Percentiles rank a stretch among this genome's conserved stretches.
These are phyloP conservation scores for Hydriomena furcata DNA, from an alignment of 2,888 invertebrate species.

Conservation along the genomic window DNA sequence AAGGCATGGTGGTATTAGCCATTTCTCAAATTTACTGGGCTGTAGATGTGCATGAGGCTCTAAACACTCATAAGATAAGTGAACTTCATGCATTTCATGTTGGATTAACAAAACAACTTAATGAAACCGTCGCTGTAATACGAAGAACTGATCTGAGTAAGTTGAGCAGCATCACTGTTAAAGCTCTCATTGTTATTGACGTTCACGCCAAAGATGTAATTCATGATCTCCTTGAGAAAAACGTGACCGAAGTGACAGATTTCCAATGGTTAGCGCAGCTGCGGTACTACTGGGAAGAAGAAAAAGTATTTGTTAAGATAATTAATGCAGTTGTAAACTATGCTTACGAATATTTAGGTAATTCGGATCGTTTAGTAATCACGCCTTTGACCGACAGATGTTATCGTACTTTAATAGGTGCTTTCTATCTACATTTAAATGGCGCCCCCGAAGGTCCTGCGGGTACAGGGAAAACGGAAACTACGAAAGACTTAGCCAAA, in stretches of 20 bases:
- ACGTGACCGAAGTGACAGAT: slow-evolving; percentile 88
- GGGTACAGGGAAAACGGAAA: slow-evolving; percentile 95
- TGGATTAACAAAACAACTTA: slow-evolving; percentile 85
- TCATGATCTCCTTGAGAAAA: slow-evolving; percentile 84
- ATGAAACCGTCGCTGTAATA: slow-evolving; percentile 89
- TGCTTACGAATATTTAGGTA: slow-evolving; percentile 94
- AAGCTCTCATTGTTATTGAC: slow-evolving; percentile 92
- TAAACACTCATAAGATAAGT: slow-evolving; percentile 82
- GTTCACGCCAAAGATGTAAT: slow-evolving; percentile 94
- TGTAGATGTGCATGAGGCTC: slow-evolving; percentile 87
- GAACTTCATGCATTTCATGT: slow-evolving; percentile 83
- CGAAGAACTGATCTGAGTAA: slow-evolving; percentile 87
- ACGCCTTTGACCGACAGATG: slow-evolving; percentile 91
- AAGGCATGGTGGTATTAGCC: slow-evolving; percentile 92
- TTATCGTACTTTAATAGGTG: slow-evolving; percentile 92
- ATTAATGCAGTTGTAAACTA: slow-evolving; percentile 91
- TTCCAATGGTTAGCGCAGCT: slow-evolving; percentile 94
- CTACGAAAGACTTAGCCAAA: slow-evolving; percentile 96
- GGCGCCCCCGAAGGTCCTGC: slow-evolving; percentile 94
- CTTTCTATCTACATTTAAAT: slow-evolving; percentile 92
- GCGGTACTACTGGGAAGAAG: slow-evolving; percentile 91
- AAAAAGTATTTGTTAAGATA: slow-evolving; percentile 87
- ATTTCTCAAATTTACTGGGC: slow-evolving; percentile 94
- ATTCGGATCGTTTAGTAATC: slow-evolving; percentile 89
- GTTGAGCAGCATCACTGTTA: slow-evolving; percentile 89